Percentiles rank a stretch among this genome's conserved stretches.
phyloP scores from a whole-genome alignment of 2,888 invertebrate species.

The Apamea crenata region DNA sequence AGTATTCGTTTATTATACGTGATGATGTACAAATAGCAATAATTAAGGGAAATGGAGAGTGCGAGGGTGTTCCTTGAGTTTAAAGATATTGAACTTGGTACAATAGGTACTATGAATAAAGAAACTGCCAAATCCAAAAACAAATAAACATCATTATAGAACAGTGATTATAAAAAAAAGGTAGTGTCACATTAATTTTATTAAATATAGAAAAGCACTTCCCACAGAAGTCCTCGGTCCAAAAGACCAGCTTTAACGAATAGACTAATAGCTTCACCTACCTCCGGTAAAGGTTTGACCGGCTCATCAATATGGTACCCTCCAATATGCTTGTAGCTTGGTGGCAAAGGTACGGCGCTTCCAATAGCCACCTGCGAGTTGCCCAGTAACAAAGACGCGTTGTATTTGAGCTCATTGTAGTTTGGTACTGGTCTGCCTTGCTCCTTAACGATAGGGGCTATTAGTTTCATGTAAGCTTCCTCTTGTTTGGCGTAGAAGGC shows the following conservation, averaged over 20 bases:
- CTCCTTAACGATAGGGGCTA: slow-evolving; percentile 63
- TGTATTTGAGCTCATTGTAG: slow-evolving; percentile 58
- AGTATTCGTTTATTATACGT: background rate
- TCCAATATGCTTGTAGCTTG: slow-evolving; percentile 65
- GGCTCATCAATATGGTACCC: slow-evolving; percentile 71
- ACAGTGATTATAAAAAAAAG: background rate
- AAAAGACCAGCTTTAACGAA: background rate
- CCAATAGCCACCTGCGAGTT: slow-evolving; percentile 60
- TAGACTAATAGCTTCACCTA: slow-evolving; percentile 26
- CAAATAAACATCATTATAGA: background rate
- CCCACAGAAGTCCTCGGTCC: background rate
- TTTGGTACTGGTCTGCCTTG: slow-evolving; percentile 60
- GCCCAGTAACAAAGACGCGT: slow-evolving; percentile 64
- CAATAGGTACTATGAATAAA: too few relatives aligned
- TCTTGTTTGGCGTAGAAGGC: slow-evolving; percentile 50
- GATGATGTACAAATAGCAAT: too few relatives aligned
- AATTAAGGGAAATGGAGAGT: background rate
- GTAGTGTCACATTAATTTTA: too few relatives aligned
- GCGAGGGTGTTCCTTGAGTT: background rate
- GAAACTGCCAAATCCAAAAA: background rate
- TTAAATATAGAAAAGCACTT: background rate
- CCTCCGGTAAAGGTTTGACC: slow-evolving; percentile 69
- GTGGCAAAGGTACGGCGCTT: slow-evolving; percentile 58
- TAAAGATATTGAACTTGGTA: background rate
- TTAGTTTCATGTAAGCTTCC: slow-evolving; percentile 36